Base-by-base conservation (phyloP, 2,888 invertebrate species). In the Oscheius sp. region DNA sequence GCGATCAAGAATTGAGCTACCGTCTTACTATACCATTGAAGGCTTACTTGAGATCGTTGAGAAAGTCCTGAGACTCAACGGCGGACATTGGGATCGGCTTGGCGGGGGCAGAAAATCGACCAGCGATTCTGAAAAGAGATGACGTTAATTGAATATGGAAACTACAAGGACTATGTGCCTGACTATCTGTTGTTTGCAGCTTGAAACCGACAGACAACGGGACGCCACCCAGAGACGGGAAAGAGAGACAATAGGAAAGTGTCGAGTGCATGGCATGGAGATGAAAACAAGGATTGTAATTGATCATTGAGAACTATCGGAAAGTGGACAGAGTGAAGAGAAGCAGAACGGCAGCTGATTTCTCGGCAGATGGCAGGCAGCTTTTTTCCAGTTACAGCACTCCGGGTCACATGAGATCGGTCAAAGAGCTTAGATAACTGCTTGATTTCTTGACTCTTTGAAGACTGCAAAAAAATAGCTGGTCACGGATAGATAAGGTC, bases 21-120 rank as follows among this genome's bases (percentile, higher is more conserved):
- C 42, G 29, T 57, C 29, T 29, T 29, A 21, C 57, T 21, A 29
- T 2, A 57, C 2, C 29, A 29, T 9, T 53, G 42, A 29, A 51
- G 33, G 7, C 74, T 74, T 58, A 74, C 74, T 74, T 74, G 57
- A 68, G 59, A 58, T 74, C 74, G 66, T 74, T 74, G 57, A 68
- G 13, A 58, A 74, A 74, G 42, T 74, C 74, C 55, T 73, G 62
- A 62, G 73, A 65, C 57, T 73, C 63, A 62, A 50, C 73, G 65
- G 42, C 73, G 73, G 73, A 73, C 73, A 73, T 73, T 42, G 73
- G 59, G 53, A 51, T 47, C 32, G 58, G 62, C 55, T 73, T 73
- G 63, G 65, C 73, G 74, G 66, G 74, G 66, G 66, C 48, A 53
- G 74, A 74, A 74, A 74, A 74, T 74, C 74, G 74, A 68, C 74